These are phyloP conservation scores for Chaenogobius annularis DNA, from an alignment of 2,113 vertebrate species.

Conservation along the genomic window DNA sequence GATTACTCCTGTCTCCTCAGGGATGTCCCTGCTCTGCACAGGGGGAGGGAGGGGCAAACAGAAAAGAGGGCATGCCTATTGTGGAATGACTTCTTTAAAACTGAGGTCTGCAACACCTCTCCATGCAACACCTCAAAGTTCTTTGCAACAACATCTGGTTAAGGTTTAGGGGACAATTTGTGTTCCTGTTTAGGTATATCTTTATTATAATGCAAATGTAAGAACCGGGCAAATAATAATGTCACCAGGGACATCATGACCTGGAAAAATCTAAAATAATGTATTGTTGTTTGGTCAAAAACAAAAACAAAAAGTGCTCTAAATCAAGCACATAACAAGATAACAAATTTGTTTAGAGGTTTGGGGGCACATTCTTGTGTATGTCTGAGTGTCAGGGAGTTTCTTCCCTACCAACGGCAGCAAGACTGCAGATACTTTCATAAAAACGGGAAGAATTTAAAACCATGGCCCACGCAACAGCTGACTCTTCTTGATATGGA, in stretches of 20 bases:
- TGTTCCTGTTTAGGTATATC: slow-evolving; percentile 70
- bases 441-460: background rate
- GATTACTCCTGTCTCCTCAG: slow-evolving; percentile 35
- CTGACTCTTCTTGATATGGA: no score
- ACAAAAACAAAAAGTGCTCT: no score
- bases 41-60: slow-evolving; percentile 16
- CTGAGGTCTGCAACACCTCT: slow-evolving; percentile 58
- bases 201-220: slow-evolving; percentile 78
- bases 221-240: slow-evolving; percentile 68
- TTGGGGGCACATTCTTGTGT: background rate
- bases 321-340: no score
- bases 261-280: background rate
- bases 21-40: slow-evolving; percentile 35
- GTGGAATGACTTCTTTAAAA: slow-evolving; percentile 33
- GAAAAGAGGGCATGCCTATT: slow-evolving; percentile 41
- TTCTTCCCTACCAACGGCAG: background rate
- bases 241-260: slow-evolving; percentile 50
- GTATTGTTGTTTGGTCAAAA: no score
- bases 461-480: no score
- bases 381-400: slow-evolving; percentile 3
- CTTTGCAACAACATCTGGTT: slow-evolving; percentile 70
- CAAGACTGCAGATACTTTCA: background rate
- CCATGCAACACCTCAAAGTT: slow-evolving; percentile 58
- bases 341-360: no score
- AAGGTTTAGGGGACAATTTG: slow-evolving; percentile 73